Percentiles rank a stretch among this genome's conserved stretches.
Evolutionary conservation across 1,140 invertebrate species (phyloP).

Genomic region (Macrotrachela quadricornifera): DNA sequence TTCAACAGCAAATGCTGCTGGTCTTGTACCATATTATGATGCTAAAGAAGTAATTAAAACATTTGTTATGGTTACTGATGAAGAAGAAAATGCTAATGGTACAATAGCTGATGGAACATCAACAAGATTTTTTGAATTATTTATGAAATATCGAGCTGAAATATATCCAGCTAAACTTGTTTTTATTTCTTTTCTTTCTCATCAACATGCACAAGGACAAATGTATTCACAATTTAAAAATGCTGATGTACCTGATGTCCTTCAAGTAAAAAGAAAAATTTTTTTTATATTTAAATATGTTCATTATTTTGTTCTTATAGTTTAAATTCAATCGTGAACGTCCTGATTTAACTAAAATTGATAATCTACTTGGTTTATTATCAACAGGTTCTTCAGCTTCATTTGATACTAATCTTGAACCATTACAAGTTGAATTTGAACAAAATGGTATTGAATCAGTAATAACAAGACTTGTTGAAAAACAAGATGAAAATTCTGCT

Average conservation of each 20-base stretch:
- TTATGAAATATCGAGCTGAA: conserved; percentile 21
- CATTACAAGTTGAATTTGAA: too few relatives aligned
- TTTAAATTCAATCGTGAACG: conserved; percentile 17
- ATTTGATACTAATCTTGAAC: background rate
- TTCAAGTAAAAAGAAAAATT: conserved; percentile 2
- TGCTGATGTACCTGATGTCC: conserved; percentile 13
- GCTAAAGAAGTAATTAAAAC: conserved; percentile 22
- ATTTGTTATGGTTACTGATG: conserved; percentile 27
- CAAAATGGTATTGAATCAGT: too few relatives aligned
- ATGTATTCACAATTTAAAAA: conserved; percentile 17
- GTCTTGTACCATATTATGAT: conserved; percentile 21
- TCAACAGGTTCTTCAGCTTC: conserved; percentile 13
- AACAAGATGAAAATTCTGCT: too few relatives aligned
- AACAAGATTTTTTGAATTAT: conserved; percentile 17
- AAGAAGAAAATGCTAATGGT: conserved; percentile 20
- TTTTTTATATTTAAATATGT: too few relatives aligned
- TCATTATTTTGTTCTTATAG: background rate
- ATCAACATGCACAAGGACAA: conserved; percentile 18
- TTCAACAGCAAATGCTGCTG: conserved; percentile 21
- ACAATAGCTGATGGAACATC: conserved; percentile 1
- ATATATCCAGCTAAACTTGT: conserved; percentile 23
- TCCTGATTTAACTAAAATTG: conserved; percentile 25
- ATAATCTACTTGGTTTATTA: conserved; percentile 21
- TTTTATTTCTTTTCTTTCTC: conserved; percentile 22
- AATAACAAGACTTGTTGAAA: too few relatives aligned